A percentile compares a stretch with the other conserved stretches of the same genome.
phyloP scores from a whole-genome alignment of 2,797 vertebrate species.

The Mustela erminea region DNA sequence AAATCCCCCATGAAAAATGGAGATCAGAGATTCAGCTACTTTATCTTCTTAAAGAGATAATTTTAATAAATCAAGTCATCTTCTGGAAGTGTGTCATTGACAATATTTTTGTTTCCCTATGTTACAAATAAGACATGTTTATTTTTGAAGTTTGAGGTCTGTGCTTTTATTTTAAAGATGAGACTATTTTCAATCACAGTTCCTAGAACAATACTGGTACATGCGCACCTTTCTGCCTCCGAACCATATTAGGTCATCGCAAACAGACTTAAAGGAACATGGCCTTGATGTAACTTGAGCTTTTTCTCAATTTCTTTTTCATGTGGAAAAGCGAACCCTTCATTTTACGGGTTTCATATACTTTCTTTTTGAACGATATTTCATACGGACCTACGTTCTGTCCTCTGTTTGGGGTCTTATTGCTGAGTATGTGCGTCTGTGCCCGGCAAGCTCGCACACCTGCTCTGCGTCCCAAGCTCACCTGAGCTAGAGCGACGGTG shows the following conservation, averaged over 20 bases:
- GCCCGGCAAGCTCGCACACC: fast-evolving
- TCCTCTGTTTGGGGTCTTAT: fast-evolving
- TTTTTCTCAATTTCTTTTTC: background rate
- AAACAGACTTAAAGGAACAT: background rate
- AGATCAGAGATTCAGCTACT: background rate
- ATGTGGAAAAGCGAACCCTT: background rate
- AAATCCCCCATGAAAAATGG: background rate
- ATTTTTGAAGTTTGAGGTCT: background rate
- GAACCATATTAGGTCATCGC: too few relatives aligned
- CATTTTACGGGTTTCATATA: background rate
- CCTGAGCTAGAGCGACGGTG: fast-evolving
- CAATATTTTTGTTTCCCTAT: too few relatives aligned
- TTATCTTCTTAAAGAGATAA: background rate
- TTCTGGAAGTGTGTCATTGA: background rate
- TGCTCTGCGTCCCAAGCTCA: fast-evolving
- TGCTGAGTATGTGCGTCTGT: fast-evolving
- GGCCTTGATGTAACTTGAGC: background rate
- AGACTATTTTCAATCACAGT: background rate
- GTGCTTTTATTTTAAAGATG: background rate
- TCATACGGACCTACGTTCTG: too few relatives aligned
- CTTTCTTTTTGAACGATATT: background rate
- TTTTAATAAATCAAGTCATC: background rate
- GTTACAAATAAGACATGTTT: background rate
- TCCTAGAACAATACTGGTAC: background rate
- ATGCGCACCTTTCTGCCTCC: fast-evolving